A percentile compares a stretch with the other conserved stretches of the same genome.
Evolutionary conservation across 2,797 vertebrate genomes (phyloP).

Genomic region (Mus spretus): DNA sequence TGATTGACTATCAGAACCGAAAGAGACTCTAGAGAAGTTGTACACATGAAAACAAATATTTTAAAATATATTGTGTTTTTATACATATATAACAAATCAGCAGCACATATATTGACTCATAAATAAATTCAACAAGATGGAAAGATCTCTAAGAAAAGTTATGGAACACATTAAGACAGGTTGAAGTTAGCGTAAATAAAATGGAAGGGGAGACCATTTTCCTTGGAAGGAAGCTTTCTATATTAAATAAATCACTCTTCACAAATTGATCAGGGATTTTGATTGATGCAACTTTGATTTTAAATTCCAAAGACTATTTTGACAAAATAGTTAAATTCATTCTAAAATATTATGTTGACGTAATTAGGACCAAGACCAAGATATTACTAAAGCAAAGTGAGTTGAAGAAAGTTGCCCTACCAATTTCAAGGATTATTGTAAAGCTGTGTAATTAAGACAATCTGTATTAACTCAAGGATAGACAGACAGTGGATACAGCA

Average conservation of each 20-base stretch:
- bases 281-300: slow-evolving; percentile 4
- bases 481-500: background rate
- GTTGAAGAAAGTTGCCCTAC: slow-evolving; percentile 43
- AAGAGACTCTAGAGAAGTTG: slow-evolving; percentile 8
- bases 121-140: slow-evolving; percentile 51
- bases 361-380: slow-evolving; percentile 29
- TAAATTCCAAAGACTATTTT: slow-evolving; percentile 39
- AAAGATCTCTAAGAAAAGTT: slow-evolving; percentile 55
- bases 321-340: slow-evolving; percentile 4
- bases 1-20: slow-evolving; percentile 26
- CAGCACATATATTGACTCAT: background rate
- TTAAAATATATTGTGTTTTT: slow-evolving; percentile 48
- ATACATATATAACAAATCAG: background rate
- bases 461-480: background rate
- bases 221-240: background rate
- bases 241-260: slow-evolving; percentile 12
- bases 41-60: background rate
- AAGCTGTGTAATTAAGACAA: slow-evolving; percentile 17
- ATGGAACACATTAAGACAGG: slow-evolving; percentile 17
- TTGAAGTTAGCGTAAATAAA: slow-evolving; percentile 44
- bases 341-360: slow-evolving; percentile 27
- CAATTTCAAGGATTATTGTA: slow-evolving; percentile 5
- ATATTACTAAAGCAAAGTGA: slow-evolving; percentile 36
- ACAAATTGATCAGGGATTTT: slow-evolving; percentile 13
- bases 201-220: background rate